Conservation (phyloP, 1,140 invertebrate genomes). For the Papilio aristodemus region DNA sequence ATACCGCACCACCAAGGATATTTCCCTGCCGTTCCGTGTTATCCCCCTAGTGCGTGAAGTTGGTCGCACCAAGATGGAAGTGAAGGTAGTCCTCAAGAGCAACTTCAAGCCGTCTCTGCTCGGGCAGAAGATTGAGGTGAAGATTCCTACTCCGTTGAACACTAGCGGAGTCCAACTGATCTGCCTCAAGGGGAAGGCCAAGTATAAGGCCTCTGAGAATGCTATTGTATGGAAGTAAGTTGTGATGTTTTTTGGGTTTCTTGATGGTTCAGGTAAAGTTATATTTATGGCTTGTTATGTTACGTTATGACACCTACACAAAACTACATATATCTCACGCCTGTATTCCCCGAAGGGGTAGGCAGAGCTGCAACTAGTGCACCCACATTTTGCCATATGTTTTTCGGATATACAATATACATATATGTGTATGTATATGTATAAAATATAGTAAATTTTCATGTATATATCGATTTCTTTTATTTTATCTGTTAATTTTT, state of each 20-base stretch:
- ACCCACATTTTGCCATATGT: too few relatives aligned
- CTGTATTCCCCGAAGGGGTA: too few relatives aligned
- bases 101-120: constrained; percentile 99
- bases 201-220: constrained; percentile 99
- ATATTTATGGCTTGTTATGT: too few relatives aligned
- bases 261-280: too few relatives aligned
- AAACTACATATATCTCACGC: too few relatives aligned
- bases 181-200: constrained; percentile 99
- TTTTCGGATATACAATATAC: too few relatives aligned
- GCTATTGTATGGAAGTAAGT: constrained; percentile 99
- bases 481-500: too few relatives aligned
- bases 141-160: constrained; percentile 99
- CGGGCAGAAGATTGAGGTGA: constrained; percentile 99
- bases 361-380: too few relatives aligned
- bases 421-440: too few relatives aligned
- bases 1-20: constrained; percentile 99
- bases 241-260: constrained; percentile 17
- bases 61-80: constrained; percentile 99
- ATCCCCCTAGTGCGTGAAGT: constrained; percentile 99
- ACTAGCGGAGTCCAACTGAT: constrained; percentile 99
- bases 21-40: constrained; percentile 99
- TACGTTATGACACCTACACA: too few relatives aligned
- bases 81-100: constrained; percentile 99
- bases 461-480: not conserved
- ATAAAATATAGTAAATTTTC: too few relatives aligned